A percentile compares a stretch with the other conserved stretches of the same genome.
Evolutionary conservation across 2,888 invertebrate species (phyloP).

Genomic region (Athalia rosae): DNA sequence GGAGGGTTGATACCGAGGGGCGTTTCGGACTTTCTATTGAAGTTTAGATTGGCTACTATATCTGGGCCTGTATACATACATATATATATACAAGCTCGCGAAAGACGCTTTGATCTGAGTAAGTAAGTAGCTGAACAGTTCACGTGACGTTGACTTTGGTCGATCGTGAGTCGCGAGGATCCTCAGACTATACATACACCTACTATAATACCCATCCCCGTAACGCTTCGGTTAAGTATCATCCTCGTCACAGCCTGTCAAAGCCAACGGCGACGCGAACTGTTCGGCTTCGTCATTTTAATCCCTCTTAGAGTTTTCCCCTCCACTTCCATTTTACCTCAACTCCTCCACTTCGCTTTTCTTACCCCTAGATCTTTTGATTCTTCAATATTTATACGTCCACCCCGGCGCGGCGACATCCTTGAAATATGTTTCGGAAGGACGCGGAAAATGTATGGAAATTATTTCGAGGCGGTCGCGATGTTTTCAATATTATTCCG

Average conservation of each 20-base stretch:
- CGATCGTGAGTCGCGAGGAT: background rate
- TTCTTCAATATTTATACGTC: constrained; percentile 18
- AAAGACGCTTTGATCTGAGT: constrained; percentile 37
- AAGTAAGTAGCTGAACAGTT: background rate
- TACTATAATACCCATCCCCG: too few relatives aligned
- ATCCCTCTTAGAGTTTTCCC: background rate
- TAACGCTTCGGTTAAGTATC: constrained; percentile 21
- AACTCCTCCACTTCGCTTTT: background rate
- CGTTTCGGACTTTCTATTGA: constrained; percentile 37
- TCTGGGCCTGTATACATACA: constrained; percentile 16
- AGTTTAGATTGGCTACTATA: constrained; percentile 39
- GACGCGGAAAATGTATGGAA: background rate
- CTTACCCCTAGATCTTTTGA: background rate
- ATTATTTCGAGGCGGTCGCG: too few relatives aligned
- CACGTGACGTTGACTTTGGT: constrained; percentile 5
- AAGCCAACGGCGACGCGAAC: constrained; percentile 8
- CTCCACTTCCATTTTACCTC: too few relatives aligned
- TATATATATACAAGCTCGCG: background rate
- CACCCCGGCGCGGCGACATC: background rate
- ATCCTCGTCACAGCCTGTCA: constrained; percentile 5
- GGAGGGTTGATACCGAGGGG: background rate
- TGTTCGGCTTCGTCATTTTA: constrained; percentile 11
- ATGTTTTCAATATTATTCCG: too few relatives aligned
- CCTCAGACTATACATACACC: constrained; percentile 14
- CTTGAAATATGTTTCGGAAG: background rate